These are phyloP conservation scores for Neogale vison DNA, from an alignment of 2,113 vertebrate species.

Conservation along the genomic window DNA sequence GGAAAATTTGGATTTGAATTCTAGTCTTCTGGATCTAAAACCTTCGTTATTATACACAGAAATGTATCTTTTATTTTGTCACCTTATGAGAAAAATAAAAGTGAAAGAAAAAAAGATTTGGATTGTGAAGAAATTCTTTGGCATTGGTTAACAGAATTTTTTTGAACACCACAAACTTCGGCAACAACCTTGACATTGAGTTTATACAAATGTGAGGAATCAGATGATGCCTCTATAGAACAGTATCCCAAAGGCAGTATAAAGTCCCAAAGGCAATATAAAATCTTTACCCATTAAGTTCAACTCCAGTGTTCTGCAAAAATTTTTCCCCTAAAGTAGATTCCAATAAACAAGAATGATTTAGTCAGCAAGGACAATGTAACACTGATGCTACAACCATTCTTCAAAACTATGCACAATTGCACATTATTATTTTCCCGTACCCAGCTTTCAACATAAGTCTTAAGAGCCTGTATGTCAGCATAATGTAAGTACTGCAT, in stretches of 20 bases:
- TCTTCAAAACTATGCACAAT: conserved; percentile 67
- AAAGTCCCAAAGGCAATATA: conserved; percentile 62
- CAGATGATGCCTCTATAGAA: conserved; percentile 16
- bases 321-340: conserved; percentile 26
- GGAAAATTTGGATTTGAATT: background rate
- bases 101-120: background rate
- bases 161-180: background rate
- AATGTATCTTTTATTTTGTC: background rate
- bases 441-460: conserved; percentile 58
- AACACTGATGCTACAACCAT: conserved; percentile 27
- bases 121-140: background rate
- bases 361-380: conserved; percentile 67
- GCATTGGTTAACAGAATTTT: background rate
- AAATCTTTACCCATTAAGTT: conserved; percentile 57
- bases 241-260: conserved; percentile 52
- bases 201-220: conserved; percentile 44
- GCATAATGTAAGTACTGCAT: conserved; percentile 58
- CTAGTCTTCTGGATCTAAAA: background rate
- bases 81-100: background rate
- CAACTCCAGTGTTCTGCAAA: conserved; percentile 29
- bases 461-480: conserved; percentile 64
- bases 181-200: conserved; percentile 51
- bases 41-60: background rate
- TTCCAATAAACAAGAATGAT: conserved; percentile 66
- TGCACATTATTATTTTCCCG: conserved; percentile 63